A percentile compares a stretch with the other conserved stretches of the same genome.
Evolutionary conservation across 2,888 invertebrate genomes (phyloP).

Genomic region (Ophioninae sp.): DNA sequence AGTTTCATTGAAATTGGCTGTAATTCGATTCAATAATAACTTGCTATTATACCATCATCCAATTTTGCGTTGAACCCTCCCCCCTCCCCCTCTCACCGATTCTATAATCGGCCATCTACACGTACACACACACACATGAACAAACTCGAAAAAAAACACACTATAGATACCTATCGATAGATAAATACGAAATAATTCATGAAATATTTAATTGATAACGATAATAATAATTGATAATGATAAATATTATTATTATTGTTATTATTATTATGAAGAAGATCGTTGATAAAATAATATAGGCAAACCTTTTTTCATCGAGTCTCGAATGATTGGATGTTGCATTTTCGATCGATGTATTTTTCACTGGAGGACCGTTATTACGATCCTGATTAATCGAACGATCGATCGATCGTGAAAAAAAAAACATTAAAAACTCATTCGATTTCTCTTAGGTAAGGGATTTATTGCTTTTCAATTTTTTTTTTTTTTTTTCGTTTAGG

Average conservation of each 20-base stretch:
- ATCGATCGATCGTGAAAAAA: slow-evolving; percentile 62
- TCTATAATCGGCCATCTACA: too few relatives aligned
- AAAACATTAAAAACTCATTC: neutral
- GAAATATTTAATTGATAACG: slow-evolving; percentile 49
- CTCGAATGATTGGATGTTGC: slow-evolving; percentile 62
- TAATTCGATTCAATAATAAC: too few relatives aligned
- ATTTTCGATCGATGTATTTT: slow-evolving; percentile 34
- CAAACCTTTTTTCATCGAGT: slow-evolving; percentile 68
- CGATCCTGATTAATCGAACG: slow-evolving; percentile 19
- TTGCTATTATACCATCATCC: too few relatives aligned
- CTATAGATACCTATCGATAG: slow-evolving; percentile 46
- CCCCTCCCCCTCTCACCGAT: too few relatives aligned
- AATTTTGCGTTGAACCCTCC: too few relatives aligned
- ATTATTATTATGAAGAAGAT: neutral
- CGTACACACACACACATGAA: neutral
- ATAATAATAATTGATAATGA: slow-evolving; percentile 36
- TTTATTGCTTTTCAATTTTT: neutral
- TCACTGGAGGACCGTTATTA: slow-evolving; percentile 7
- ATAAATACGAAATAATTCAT: slow-evolving; percentile 58
- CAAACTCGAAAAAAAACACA: neutral
- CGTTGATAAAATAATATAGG: slow-evolving; percentile 46
- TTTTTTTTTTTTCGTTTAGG: neutral
- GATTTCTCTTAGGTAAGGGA: neutral
- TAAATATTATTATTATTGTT: neutral
- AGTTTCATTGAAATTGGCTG: too few relatives aligned